phyloP scores from a whole-genome alignment of 2,113 vertebrate genomes.

The Nanorana parkeri region DNA sequence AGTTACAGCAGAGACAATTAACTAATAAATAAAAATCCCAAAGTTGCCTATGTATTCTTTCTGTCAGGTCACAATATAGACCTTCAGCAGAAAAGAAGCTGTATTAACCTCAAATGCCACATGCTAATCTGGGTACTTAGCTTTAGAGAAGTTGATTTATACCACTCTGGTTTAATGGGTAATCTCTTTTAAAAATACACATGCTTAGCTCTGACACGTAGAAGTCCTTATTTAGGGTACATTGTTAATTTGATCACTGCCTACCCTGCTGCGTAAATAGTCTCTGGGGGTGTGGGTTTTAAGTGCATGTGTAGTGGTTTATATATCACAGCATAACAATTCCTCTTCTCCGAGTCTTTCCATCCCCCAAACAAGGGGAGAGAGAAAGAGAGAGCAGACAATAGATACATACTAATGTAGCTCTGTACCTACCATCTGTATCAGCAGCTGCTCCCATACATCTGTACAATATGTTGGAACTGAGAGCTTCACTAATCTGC shows the following conservation, averaged over 20 bases:
- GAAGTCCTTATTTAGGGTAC: constrained; percentile 79
- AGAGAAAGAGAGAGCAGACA: constrained; percentile 88
- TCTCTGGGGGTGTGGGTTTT: constrained; percentile 73
- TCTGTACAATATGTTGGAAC: constrained; percentile 99
- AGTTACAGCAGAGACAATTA: not conserved
- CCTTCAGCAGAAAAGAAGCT: not conserved
- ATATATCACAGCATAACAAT: constrained; percentile 85
- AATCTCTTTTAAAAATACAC: constrained; percentile 70
- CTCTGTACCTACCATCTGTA: constrained; percentile 99
- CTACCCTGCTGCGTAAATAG: constrained; percentile 77
- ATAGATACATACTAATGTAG: constrained; percentile 99
- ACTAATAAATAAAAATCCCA: not conserved
- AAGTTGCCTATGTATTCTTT: not conserved
- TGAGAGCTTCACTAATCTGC: constrained; percentile 98
- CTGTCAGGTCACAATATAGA: not conserved
- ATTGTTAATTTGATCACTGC: constrained; percentile 75
- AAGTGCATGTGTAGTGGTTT: constrained; percentile 67
- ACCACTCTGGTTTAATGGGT: constrained; percentile 68
- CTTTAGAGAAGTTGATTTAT: constrained; percentile 68
- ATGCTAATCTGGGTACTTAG: constrained; percentile 68
- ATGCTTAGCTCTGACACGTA: constrained; percentile 74
- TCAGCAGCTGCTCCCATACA: constrained; percentile 98
- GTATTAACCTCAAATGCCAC: constrained; percentile 41
- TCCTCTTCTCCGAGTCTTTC: constrained; percentile 79
- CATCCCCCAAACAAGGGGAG: constrained; percentile 77